These are phyloP conservation scores for Cephus nigrinus DNA, from an alignment of 2,888 invertebrate species.

Conservation along the genomic window DNA sequence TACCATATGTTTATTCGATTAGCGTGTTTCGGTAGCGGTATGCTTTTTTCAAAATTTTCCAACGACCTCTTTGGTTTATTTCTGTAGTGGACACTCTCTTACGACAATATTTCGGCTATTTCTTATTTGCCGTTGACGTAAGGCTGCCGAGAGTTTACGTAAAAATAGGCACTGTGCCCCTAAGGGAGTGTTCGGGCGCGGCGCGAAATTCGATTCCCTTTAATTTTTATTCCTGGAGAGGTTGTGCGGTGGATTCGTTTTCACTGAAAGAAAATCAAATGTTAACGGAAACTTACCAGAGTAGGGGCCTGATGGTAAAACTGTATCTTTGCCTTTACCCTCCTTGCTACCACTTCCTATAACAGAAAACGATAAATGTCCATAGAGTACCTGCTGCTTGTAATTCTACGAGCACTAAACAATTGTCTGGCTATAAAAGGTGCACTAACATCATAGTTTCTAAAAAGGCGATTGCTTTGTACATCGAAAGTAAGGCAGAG, in stretches of 20 bases:
- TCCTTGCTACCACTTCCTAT: slow-evolving; percentile 80
- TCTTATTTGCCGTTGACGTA: slow-evolving; percentile 41
- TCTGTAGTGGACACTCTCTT: slow-evolving; percentile 30
- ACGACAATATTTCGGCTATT: slow-evolving; percentile 46
- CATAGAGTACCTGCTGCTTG: neutral
- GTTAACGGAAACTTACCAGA: slow-evolving; percentile 52
- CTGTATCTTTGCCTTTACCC: slow-evolving; percentile 76
- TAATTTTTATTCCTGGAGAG: neutral
- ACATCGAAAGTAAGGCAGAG: neutral
- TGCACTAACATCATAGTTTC: neutral
- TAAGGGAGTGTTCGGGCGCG: neutral
- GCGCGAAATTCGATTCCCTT: neutral
- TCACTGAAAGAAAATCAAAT: neutral
- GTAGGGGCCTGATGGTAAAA: slow-evolving; percentile 76
- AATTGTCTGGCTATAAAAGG: neutral
- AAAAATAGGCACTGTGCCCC: neutral
- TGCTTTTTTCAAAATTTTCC: neutral
- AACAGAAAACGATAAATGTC: slow-evolving; percentile 63
- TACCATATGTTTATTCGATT: neutral
- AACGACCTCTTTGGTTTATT: slow-evolving; percentile 35
- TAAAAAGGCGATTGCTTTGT: neutral
- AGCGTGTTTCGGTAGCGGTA: neutral
- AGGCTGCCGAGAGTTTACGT: slow-evolving; percentile 29
- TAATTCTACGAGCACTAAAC: neutral
- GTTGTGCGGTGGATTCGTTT: neutral